Evolutionary conservation across 1,140 invertebrate species (phyloP).

Genomic region (Drosophila repleta): DNA sequence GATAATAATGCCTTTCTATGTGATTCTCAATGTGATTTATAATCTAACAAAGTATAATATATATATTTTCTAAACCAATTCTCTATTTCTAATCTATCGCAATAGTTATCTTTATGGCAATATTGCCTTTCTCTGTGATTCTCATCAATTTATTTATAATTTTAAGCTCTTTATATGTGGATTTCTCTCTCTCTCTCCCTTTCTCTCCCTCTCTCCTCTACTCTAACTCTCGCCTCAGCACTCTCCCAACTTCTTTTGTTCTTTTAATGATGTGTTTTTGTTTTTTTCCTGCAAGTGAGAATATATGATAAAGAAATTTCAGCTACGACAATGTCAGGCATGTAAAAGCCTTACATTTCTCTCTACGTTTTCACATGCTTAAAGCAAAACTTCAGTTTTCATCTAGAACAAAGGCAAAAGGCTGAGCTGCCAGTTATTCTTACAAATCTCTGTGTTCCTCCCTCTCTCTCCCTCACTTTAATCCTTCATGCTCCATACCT

Average conservation of each 20-base stretch:
- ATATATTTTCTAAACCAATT: too few relatives aligned
- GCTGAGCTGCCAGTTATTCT: slow-evolving; percentile 8
- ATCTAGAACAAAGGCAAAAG: slow-evolving; percentile 1
- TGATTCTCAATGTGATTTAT: background rate
- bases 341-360: background rate
- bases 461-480: slow-evolving; percentile 1
- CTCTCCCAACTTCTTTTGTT: too few relatives aligned
- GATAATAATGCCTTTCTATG: background rate
- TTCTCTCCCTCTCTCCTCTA: too few relatives aligned
- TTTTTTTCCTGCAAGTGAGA: background rate
- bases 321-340: too few relatives aligned
- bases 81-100: too few relatives aligned
- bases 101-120: too few relatives aligned
- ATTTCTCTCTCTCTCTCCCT: too few relatives aligned
- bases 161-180: too few relatives aligned
- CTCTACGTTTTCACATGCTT: background rate
- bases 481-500: slow-evolving; percentile 5
- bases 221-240: too few relatives aligned
- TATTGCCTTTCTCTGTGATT: background rate
- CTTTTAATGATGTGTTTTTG: background rate
- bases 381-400: background rate
- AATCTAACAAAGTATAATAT: background rate
- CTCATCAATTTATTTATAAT: background rate
- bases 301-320: background rate
- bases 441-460: background rate